phyloP scores from a whole-genome alignment of 2,113 vertebrate species.

The Athene noctua region DNA sequence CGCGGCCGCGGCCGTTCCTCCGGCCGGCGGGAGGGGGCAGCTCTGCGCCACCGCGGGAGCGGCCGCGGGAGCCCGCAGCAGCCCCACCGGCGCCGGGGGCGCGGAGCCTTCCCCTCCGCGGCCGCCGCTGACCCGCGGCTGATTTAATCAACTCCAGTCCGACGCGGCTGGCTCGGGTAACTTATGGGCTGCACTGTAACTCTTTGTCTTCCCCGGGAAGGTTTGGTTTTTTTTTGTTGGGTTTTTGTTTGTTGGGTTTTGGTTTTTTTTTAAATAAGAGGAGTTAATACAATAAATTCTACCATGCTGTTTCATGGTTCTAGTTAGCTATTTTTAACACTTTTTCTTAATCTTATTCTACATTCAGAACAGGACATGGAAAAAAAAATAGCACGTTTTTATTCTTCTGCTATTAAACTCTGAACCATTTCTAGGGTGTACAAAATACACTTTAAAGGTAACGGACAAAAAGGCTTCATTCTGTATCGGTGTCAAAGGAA shows the following conservation, averaged over 20 bases:
- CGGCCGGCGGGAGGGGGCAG: slow-evolving; percentile 18
- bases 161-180: not conserved
- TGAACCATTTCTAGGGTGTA: not conserved
- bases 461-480: not conserved
- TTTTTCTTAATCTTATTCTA: not conserved
- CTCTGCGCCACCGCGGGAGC: not conserved
- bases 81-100: not conserved
- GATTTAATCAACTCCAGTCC: not conserved
- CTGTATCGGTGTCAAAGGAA: not conserved
- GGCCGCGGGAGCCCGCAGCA: not conserved
- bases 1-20: not conserved
- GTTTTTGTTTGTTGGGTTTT: too few species aligned
- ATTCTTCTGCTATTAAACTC: not conserved
- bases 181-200: fast-evolving
- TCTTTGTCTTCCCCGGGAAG: not conserved
- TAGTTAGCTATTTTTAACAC: not conserved
- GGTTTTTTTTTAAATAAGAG: not conserved
- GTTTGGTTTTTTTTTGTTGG: too few species aligned
- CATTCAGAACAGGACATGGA: not conserved
- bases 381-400: not conserved
- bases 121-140: fast-evolving
- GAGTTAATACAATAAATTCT: not conserved
- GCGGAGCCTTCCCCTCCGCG: not conserved
- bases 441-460: not conserved
- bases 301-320: not conserved